Evolutionary conservation across 2,113 vertebrate genomes (phyloP).

Genomic region (Hippoglossus stenolepis): DNA sequence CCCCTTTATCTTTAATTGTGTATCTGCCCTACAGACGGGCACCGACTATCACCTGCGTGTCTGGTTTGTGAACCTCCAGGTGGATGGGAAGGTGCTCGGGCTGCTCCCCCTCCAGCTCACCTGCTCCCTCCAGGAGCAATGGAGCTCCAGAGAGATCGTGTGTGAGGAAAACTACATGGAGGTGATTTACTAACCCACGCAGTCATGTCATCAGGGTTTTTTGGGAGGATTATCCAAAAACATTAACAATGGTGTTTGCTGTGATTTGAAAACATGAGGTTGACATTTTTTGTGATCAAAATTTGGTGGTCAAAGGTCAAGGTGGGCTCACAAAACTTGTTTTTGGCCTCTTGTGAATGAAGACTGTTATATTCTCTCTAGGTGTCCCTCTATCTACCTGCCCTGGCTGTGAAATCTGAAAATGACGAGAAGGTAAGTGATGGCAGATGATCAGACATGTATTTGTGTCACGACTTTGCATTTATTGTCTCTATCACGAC

Average conservation of each 20-base stretch:
- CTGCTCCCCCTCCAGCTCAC: conserved; percentile 54
- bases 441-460: not conserved
- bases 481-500: not conserved
- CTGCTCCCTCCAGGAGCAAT: conserved; percentile 28
- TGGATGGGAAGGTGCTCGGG: not conserved
- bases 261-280: no score
- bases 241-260: no score
- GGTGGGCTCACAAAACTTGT: no score
- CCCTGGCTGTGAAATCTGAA: not conserved
- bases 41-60: conserved; percentile 52
- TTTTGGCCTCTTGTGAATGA: no score
- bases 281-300: no score
- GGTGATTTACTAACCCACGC: conserved; percentile 27
- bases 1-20: not conserved
- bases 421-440: conserved; percentile 1
- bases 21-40: conserved; percentile 41
- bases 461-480: not conserved
- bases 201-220: no score
- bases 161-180: conserved; percentile 77
- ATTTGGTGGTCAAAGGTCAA: no score
- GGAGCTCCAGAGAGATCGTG: conserved; percentile 56
- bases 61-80: conserved; percentile 55
- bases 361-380: conserved; percentile 8
- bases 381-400: conserved; percentile 53
- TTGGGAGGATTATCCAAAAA: no score